Conservation (phyloP, 2,113 vertebrate genomes). For the Rhipidura dahli region DNA sequence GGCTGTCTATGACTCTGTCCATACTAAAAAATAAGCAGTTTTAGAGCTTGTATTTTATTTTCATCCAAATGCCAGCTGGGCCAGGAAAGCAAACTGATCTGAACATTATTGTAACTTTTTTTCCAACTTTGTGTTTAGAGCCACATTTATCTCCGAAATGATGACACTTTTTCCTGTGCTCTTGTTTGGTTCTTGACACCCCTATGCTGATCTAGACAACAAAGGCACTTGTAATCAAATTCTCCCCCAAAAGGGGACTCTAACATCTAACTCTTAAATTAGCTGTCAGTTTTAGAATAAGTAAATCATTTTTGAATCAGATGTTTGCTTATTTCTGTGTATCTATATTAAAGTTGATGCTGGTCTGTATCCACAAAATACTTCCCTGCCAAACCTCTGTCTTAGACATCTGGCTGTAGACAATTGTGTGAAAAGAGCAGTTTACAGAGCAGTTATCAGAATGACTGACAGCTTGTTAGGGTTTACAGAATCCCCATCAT, state of each 20-base stretch:
- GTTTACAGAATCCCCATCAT: neutral
- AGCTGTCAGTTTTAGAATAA: neutral
- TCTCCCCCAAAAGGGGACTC: neutral
- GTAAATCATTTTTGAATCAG: neutral
- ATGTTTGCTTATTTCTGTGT: neutral
- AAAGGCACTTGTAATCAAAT: neutral
- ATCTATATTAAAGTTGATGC: neutral
- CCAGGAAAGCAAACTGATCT: neutral
- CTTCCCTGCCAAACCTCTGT: neutral
- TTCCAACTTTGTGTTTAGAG: neutral
- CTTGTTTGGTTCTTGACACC: neutral
- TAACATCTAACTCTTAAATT: neutral
- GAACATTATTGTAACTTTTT: neutral
- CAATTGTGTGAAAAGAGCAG: neutral
- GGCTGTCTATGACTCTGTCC: neutral
- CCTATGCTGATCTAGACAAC: neutral
- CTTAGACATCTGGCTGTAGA: neutral
- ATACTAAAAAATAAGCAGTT: neutral
- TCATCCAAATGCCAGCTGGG: neutral
- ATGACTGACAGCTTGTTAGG: neutral
- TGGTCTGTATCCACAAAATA: neutral
- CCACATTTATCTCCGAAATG: neutral
- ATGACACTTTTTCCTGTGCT: neutral
- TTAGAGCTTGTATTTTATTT: neutral
- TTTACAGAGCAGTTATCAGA: neutral